Base-by-base conservation (phyloP, 2,113 vertebrate genomes). In the Eurypyga helias region DNA sequence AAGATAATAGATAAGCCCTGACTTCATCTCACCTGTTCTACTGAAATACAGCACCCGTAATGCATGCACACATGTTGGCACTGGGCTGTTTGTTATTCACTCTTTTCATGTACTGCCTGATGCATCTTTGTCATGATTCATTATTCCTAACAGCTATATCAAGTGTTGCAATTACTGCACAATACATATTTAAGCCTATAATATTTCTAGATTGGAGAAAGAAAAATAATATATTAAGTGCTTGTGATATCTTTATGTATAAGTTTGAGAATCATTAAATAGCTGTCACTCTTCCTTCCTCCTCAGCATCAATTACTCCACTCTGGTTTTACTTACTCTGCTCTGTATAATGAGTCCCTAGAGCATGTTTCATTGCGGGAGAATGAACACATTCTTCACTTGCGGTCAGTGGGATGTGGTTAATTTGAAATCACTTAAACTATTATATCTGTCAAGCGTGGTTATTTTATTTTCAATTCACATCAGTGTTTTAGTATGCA, bases 351-450 rank as follows among this genome's bases (percentile, higher is more conserved):
- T 98, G 98, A 99, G 98, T 98, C 99, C 98, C 98, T 91, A 97
- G 98, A 99, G 99, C 98, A 98, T 83, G 87, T 98, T 98, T 99
- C 98, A 98, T 98, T 98, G 98, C 97, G 73, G 96, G 97, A 97
- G 97, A 98, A 98, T 98, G 97, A 98, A 98, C 97, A 97, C 96
- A 97, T 98, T 98, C 97, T 98, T 98, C 98, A 98, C 98, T 98
- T 98, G 92, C 70, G 97, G 98, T 98, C 98, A 98, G 97, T 98
- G 98, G 97, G 97, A 99, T 98, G 98, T 98, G 98, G 98, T 98
- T 99, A 98, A 99, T 99, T 99, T 99, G 98, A 99, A 99, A 98
- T 99, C 97, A 98, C 98, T 99, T 98, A 98, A 98, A 98, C 98
- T 98, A 99, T 99, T 98, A 98, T 98, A 98, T 98, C 98, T 98